Conservation (phyloP, 23 tunicate species). For the Styela clava region DNA sequence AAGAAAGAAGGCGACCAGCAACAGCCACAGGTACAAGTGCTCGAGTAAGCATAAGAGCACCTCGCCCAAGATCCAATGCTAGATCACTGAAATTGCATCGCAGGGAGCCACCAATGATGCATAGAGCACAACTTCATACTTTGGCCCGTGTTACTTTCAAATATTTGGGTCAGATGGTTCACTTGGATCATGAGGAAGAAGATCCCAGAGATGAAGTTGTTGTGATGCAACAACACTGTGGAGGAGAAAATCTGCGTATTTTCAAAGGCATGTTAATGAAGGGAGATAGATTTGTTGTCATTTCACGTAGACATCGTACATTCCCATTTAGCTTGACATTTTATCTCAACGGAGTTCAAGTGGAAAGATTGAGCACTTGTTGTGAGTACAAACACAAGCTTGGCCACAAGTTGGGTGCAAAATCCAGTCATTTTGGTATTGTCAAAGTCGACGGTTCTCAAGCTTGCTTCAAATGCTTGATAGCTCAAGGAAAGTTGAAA, state of each 20-base stretch:
- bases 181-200: constrained; percentile 76
- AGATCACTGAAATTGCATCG: constrained; percentile 72
- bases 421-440: constrained; percentile 77
- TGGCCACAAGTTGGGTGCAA: constrained; percentile 77
- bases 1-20: constrained; percentile 12
- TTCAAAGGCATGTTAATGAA: constrained; percentile 67
- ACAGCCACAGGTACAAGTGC: constrained; percentile 31
- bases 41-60: constrained; percentile 7
- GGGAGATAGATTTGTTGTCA: constrained; percentile 80
- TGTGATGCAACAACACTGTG: constrained; percentile 95
- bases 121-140: constrained; percentile 50
- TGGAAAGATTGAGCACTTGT: constrained; percentile 90
- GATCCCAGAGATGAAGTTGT: constrained; percentile 90
- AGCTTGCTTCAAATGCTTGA: constrained; percentile 65
- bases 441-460: constrained; percentile 80
- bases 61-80: constrained; percentile 8
- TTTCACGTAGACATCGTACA: constrained; percentile 89
- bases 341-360: constrained; percentile 82
- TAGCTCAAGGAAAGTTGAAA: constrained; percentile 40
- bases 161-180: constrained; percentile 80
- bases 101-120: constrained; percentile 89
- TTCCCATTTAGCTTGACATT: constrained; percentile 92
- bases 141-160: constrained; percentile 71
- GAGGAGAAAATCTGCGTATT: constrained; percentile 93
- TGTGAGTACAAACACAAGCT: constrained; percentile 94